Evolutionary conservation across 2,113 vertebrate species (phyloP).

Genomic region (Patagioenas fasciata): DNA sequence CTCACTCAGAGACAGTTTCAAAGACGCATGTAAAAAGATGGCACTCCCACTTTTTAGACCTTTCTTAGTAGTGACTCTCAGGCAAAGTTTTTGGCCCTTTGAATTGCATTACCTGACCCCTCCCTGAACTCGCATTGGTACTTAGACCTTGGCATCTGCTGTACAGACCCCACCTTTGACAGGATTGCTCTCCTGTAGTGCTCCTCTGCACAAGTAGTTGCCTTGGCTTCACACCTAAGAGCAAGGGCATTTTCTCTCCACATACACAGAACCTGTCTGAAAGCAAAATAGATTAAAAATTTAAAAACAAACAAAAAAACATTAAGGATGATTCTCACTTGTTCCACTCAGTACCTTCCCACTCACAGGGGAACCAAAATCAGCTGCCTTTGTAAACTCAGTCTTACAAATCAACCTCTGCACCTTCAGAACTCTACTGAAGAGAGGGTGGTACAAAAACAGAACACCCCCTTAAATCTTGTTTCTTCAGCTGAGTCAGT

Average conservation of each 20-base stretch:
- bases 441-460: neutral
- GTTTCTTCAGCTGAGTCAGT: neutral
- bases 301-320: neutral
- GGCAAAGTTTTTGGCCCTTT: neutral
- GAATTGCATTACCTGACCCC: neutral
- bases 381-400: neutral
- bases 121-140: neutral
- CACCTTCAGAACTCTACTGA: neutral
- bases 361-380: neutral
- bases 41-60: neutral
- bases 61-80: neutral
- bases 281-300: neutral
- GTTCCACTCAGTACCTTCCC: neutral
- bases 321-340: neutral
- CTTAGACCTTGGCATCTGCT: neutral
- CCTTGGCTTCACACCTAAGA: conserved; percentile 30
- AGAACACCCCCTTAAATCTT: neutral
- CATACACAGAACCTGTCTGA: conserved; percentile 63
- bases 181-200: conserved; percentile 73
- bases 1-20: neutral
- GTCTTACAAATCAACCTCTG: neutral
- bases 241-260: conserved; percentile 79
- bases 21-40: neutral
- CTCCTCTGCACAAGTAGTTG: conserved; percentile 54
- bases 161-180: conserved; percentile 75